Percentiles rank a stretch among this genome's conserved stretches.
Conservation (phyloP, 2,797 vertebrate species). For the Pelobates cultripes region DNA sequence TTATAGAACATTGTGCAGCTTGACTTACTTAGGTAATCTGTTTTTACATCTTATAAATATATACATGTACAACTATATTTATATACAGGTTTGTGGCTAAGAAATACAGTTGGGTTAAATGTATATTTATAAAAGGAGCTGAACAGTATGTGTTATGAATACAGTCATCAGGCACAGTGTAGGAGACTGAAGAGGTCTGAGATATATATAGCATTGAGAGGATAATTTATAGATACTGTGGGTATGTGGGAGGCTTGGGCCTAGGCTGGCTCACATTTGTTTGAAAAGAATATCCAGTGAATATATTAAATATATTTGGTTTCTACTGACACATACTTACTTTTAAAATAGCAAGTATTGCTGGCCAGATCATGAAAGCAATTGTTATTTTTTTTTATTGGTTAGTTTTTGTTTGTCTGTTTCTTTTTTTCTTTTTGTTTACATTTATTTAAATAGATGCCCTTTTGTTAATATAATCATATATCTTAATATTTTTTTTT, state of each 20-base stretch:
- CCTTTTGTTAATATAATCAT: too few species aligned
- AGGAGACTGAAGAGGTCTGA: background rate
- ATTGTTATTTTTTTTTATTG: too few species aligned
- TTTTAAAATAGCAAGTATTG: too few species aligned
- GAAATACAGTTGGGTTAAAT: background rate
- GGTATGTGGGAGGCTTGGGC: conserved; percentile 14
- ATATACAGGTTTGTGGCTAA: background rate
- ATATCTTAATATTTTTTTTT: too few species aligned
- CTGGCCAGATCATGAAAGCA: too few species aligned
- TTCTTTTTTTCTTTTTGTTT: too few species aligned
- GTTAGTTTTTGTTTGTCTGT: too few species aligned
- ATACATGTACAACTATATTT: background rate
- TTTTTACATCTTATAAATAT: too few species aligned
- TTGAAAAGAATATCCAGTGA: background rate
- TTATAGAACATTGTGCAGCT: too few species aligned
- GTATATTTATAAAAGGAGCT: background rate
- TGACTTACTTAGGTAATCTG: too few species aligned
- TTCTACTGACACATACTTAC: too few species aligned
- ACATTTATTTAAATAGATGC: too few species aligned
- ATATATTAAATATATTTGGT: background rate
- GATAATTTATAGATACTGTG: conserved; percentile 23
- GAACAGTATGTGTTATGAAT: background rate
- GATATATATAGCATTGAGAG: conserved; percentile 35
- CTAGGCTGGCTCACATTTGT: background rate
- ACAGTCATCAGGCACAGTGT: background rate